These are phyloP conservation scores for Xenopus laevis DNA, from an alignment of 2,113 vertebrate genomes.

Conservation along the genomic window DNA sequence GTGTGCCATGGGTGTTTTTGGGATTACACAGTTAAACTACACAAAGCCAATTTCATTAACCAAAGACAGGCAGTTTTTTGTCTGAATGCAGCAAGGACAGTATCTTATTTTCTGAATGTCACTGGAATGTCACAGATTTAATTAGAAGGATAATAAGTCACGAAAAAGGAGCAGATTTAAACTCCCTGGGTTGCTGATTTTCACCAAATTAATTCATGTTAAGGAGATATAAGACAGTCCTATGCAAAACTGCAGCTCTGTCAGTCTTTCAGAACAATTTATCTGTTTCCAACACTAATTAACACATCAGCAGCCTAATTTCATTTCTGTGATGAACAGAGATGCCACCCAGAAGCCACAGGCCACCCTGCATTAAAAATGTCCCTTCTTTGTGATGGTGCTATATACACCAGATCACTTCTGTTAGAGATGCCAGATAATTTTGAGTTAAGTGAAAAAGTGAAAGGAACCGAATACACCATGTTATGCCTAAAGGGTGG, in stretches of 20 bases:
- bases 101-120: constrained; percentile 54
- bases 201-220: constrained; percentile 39
- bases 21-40: background rate
- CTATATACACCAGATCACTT: no score
- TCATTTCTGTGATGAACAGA: constrained; percentile 43
- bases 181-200: constrained; percentile 47
- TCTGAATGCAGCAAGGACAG: constrained; percentile 53
- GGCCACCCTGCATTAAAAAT: constrained; percentile 22
- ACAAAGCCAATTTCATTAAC: constrained; percentile 20
- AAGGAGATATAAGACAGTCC: constrained; percentile 44
- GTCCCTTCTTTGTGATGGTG: background rate
- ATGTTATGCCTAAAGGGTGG: no score
- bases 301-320: constrained; percentile 42
- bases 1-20: background rate
- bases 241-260: constrained; percentile 33
- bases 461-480: no score
- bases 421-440: no score
- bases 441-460: no score
- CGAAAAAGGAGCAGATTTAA: constrained; percentile 46
- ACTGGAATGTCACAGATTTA: constrained; percentile 61
- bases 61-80: background rate
- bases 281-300: constrained; percentile 52
- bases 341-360: constrained; percentile 22
- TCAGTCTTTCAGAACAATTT: constrained; percentile 40
- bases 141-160: constrained; percentile 57